Evolutionary conservation across 2,113 vertebrate genomes (phyloP).

Genomic region (Brachirus orientalis): DNA sequence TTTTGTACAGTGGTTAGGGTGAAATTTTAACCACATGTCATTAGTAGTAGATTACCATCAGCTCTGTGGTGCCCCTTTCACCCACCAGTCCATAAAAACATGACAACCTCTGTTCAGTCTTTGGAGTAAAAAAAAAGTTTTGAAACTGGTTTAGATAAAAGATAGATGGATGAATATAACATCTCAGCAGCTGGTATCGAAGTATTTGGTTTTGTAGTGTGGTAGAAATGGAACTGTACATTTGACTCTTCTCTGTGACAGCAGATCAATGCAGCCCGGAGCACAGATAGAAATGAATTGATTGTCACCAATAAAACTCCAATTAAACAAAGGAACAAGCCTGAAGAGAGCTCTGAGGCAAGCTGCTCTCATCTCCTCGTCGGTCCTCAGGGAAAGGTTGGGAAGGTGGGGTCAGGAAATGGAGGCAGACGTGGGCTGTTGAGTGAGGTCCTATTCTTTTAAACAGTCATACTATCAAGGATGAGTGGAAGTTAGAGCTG

Average conservation of each 20-base stretch:
- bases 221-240: conserved; percentile 62
- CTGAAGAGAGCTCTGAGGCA: conserved; percentile 58
- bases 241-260: conserved; percentile 75
- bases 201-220: conserved; percentile 36
- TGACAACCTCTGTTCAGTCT: too few species aligned
- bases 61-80: neutral
- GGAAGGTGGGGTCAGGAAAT: conserved; percentile 7
- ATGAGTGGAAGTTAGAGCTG: conserved; percentile 52
- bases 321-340: conserved; percentile 81
- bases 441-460: conserved; percentile 47
- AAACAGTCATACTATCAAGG: conserved; percentile 36
- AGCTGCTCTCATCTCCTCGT: conserved; percentile 72
- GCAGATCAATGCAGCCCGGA: conserved; percentile 79
- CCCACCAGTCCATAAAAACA: neutral
- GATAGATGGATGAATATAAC: conserved; percentile 4
- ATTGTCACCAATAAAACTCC: conserved; percentile 85
- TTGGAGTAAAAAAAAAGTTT: too few species aligned
- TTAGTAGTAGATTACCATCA: too few species aligned
- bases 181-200: conserved; percentile 11
- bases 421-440: conserved; percentile 39
- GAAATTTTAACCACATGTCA: too few species aligned
- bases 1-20: too few species aligned
- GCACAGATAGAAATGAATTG: conserved; percentile 80
- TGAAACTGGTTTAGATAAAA: neutral
- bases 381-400: conserved; percentile 50